Evolutionary conservation across 2,113 vertebrate species (phyloP).

Genomic region (Clarias macrocephalus): DNA sequence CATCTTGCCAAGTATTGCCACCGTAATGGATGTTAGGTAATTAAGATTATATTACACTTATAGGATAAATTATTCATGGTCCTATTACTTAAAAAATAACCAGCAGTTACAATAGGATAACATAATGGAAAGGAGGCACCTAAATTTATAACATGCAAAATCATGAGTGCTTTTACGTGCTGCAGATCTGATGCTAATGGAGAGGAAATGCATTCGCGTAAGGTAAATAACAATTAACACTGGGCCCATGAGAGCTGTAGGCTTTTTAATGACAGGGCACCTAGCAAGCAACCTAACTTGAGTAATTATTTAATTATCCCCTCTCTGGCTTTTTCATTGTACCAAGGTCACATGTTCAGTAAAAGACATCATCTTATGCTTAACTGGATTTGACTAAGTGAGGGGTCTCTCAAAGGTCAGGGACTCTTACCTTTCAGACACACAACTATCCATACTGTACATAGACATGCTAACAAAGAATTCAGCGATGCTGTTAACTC

Average conservation of each 20-base stretch:
- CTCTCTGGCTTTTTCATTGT: slow-evolving; percentile 27
- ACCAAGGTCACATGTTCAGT: slow-evolving; percentile 3
- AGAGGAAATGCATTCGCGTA: background rate
- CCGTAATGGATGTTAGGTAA: background rate
- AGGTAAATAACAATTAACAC: slow-evolving; percentile 54
- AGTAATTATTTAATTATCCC: slow-evolving; percentile 49
- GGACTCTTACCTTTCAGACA: background rate
- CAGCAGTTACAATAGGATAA: background rate
- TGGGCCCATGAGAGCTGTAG: slow-evolving; percentile 15
- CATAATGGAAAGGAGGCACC: background rate
- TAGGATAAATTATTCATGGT: background rate
- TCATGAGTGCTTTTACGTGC: slow-evolving; percentile 2
- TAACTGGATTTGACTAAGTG: slow-evolving; percentile 2
- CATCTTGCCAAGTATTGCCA: background rate
- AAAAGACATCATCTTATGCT: background rate
- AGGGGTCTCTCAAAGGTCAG: background rate
- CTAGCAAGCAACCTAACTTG: slow-evolving; percentile 38
- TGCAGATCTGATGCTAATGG: background rate
- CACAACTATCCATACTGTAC: background rate
- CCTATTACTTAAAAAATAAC: background rate
- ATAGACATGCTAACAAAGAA: background rate
- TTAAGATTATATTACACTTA: background rate
- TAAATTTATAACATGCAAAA: background rate
- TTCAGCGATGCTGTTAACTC: background rate
- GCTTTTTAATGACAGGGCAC: slow-evolving; percentile 34